Evolutionary conservation across 2,797 vertebrate species (phyloP), one percentile per base, ranked within the genome.

Genomic region (Gymnopithys bicolor): DNA sequence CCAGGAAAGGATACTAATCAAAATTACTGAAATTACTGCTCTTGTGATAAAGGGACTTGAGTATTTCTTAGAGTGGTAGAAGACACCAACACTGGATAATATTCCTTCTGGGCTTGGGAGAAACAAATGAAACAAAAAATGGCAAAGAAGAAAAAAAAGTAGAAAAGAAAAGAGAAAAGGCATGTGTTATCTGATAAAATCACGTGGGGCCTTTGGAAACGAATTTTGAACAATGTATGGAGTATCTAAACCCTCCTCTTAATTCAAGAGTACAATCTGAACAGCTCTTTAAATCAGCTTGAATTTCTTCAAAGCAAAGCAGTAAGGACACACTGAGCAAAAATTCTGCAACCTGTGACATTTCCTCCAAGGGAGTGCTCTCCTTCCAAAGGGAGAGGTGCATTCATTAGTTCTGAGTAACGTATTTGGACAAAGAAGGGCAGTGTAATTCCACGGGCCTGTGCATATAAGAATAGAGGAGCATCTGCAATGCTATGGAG

Each of bases 81-180:
- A 49, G 51, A 48, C 14, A 59, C 16, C 23, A 74, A 22, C 3
- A 28, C 18, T 52, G 13, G 16, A 11, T 68, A 75, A 12, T 69
- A 76, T 21, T 39, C 4, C 15, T n/a, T 62, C 32, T 62, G 22
- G 17, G 5, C 21, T 62, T 59, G 9, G 18, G 17, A 13, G 73
- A 79, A 93, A 74, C 10, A 73, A 16, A 39, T 37, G 17, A 1
- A 6, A 23, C 27, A 43, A 43, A 33, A 10, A 8, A 4, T 1
- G 10, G 11, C 9, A 3, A 1, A 6, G 8, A 10, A 23, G 27
- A 64, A 5, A 2, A 4, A 21, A 13, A 19, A 35, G 37, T 37
- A 64, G 28, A 3, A 1, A 4, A 2, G 0, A 6, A 10, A 11
- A 19, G 39, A 62, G 6, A 51, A 52, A 59, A 33, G 10, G 9